Evolutionary conservation across 2,113 vertebrate genomes (phyloP), one percentile per base, ranked within the genome.

Genomic region (Sclerurus mexicanus): DNA sequence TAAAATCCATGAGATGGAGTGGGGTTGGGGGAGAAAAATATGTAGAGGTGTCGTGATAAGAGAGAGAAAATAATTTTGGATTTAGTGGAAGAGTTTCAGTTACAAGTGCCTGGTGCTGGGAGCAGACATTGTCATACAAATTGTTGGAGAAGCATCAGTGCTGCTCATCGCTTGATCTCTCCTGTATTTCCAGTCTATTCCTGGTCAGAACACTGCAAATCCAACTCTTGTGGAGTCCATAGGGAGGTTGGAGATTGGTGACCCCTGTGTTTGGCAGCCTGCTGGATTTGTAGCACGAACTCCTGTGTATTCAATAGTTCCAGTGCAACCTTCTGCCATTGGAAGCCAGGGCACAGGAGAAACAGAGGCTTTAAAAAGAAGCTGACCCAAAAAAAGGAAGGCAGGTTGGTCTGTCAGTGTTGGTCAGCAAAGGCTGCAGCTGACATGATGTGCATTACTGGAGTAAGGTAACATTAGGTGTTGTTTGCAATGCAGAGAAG

Each of bases 111-210:
- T 13, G 14, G 27, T 49, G 16, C 20, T 33, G 15, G 53, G 11
- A 14, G 4, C 44, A 73, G 31, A 23, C 3, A 5, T 22, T 24
- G 2, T 33, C 33, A 59, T 23, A 50, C 40, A 59, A 49, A 12
- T 39, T 27, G 28, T 11, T 37, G 14, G 21, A 35, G 42, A 69
- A 71, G 17, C 9, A 6, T 17, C 40, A 18, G 27, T 62, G 30
- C 44, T 71, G 64, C 33, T 46, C 22, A 67, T 46, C 0, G 0
- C 18, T 23, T 18, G 18, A 31, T 49, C 14, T 33, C 40, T 67
- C 9, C n/a, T 12, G 15, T 40, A 31, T 37, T 86, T 58, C 30
- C 24, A 52, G 2, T 24, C n/a, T 84, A 33, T 14, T 80, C 19
- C 59, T 28, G 5, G 12, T 66, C 17, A 69, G 31, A 56, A 56